These are phyloP conservation scores for Sitobion miscanthi DNA, from an alignment of 1,140 invertebrate species.

Conservation along the genomic window DNA sequence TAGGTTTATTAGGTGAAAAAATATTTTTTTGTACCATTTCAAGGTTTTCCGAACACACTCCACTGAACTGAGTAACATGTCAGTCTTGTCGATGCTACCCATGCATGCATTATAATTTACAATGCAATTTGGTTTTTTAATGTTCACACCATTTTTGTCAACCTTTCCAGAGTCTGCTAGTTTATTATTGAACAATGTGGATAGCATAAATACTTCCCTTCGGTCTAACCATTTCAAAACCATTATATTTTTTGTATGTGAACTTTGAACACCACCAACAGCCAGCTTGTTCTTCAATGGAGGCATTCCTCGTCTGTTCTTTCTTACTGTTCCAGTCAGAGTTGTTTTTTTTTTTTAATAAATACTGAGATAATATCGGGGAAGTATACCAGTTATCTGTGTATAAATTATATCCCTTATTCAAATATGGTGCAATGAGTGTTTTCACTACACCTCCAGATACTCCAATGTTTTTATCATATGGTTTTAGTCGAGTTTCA, in stretches of 20 bases:
- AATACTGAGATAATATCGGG: too few relatives aligned
- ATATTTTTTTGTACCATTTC: slow-evolving; percentile 57
- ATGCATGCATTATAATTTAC: neutral
- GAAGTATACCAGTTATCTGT: too few relatives aligned
- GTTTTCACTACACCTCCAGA: too few relatives aligned
- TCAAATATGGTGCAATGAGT: too few relatives aligned
- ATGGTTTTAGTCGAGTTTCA: too few relatives aligned
- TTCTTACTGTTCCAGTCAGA: neutral
- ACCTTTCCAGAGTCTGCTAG: neutral
- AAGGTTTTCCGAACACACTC: slow-evolving; percentile 50
- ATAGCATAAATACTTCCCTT: slow-evolving; percentile 13
- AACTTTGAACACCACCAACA: neutral
- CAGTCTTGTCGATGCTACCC: slow-evolving; percentile 57
- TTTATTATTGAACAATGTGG: neutral
- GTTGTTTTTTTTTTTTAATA: neutral
- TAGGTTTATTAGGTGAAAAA: slow-evolving; percentile 39
- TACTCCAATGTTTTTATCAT: too few relatives aligned
- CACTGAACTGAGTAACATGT: slow-evolving; percentile 60
- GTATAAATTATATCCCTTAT: too few relatives aligned
- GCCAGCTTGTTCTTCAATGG: neutral
- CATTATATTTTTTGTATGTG: neutral
- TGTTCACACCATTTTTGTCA: neutral
- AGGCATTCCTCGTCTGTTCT: slow-evolving; percentile 29
- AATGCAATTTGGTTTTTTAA: neutral
- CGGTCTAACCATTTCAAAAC: neutral